Conservation (phyloP, 2,797 vertebrate genomes). For the Pseudochirops corinnae region DNA sequence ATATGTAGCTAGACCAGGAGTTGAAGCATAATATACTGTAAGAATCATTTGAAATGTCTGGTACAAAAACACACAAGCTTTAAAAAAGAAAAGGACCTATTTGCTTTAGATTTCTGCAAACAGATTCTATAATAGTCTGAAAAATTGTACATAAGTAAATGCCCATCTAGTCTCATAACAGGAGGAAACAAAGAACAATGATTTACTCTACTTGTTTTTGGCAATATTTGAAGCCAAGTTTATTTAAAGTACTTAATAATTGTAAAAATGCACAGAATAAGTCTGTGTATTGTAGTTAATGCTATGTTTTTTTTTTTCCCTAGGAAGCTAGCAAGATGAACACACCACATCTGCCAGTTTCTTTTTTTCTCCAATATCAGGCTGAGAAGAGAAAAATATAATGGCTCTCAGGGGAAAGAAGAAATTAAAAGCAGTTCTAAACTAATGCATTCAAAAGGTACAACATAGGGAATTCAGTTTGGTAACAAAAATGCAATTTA, state of each 20-base stretch:
- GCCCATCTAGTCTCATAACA: slow-evolving; percentile 29
- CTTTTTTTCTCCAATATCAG: slow-evolving; percentile 88
- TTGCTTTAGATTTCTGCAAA: slow-evolving; percentile 76
- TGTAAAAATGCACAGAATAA: slow-evolving; percentile 82
- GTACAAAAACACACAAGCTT: slow-evolving; percentile 74
- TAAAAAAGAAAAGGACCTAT: slow-evolving; percentile 56
- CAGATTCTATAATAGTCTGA: slow-evolving; percentile 50
- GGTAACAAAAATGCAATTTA: slow-evolving; percentile 85
- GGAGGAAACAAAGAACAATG: slow-evolving; percentile 71
- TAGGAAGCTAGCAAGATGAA: slow-evolving; percentile 85
- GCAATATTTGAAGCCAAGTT: slow-evolving; percentile 83
- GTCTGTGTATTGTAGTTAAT: slow-evolving; percentile 81
- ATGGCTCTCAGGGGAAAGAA: slow-evolving; percentile 92
- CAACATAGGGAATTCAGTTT: slow-evolving; percentile 84
- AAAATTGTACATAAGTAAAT: slow-evolving; percentile 52
- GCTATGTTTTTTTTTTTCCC: slow-evolving; percentile 76
- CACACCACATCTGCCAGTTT: slow-evolving; percentile 89
- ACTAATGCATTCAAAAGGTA: slow-evolving; percentile 93
- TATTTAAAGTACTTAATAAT: slow-evolving; percentile 85
- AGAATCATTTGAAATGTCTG: slow-evolving; percentile 80
- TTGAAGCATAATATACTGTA: slow-evolving; percentile 79
- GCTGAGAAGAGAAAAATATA: slow-evolving; percentile 92
- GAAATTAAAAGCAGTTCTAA: slow-evolving; percentile 94
- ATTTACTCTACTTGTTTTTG: slow-evolving; percentile 64
- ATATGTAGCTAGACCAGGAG: slow-evolving; percentile 82